Percentiles rank a stretch among this genome's conserved stretches.
Evolutionary conservation across 1,140 invertebrate genomes (phyloP).

Genomic region (Prorops nasuta): DNA sequence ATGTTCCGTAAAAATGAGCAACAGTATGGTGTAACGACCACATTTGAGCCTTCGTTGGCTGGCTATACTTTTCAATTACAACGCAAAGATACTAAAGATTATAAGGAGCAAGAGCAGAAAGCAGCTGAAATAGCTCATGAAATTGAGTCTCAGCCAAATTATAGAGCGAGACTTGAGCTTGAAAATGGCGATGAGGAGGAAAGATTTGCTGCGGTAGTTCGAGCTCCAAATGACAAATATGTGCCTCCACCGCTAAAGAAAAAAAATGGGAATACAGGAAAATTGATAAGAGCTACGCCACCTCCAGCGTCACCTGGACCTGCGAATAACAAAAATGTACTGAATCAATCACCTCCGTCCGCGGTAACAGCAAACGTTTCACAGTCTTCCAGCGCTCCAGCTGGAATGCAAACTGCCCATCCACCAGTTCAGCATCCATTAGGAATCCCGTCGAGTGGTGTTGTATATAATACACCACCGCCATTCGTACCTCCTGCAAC

Average conservation of each 20-base stretch:
- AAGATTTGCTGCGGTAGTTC: conserved; percentile 72
- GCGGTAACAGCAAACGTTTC: conserved; percentile 45
- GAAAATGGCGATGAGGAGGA: conserved; percentile 93
- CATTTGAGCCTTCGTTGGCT: conserved; percentile 79
- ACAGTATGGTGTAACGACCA: conserved; percentile 83
- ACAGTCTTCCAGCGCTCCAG: conserved; percentile 47
- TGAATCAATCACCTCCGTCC: conserved; percentile 46
- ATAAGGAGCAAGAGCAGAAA: conserved; percentile 66
- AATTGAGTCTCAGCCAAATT: conserved; percentile 81
- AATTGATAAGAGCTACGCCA: conserved; percentile 60
- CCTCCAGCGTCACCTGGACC: conserved; percentile 53
- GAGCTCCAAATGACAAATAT: conserved; percentile 66
- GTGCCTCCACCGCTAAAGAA: conserved; percentile 71
- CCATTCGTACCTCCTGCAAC: conserved; percentile 49
- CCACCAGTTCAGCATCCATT: conserved; percentile 44
- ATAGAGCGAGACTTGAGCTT: conserved; percentile 76
- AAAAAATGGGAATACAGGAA: conserved; percentile 64
- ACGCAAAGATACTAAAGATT: conserved; percentile 82
- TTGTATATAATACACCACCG: conserved; percentile 50
- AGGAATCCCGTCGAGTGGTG: conserved; percentile 50
- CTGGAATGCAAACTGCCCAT: conserved; percentile 42
- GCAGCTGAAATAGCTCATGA: conserved; percentile 85
- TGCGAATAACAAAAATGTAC: conserved; percentile 43
- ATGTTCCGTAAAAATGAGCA: conserved; percentile 94
- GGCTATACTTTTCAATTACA: conserved; percentile 87